These are phyloP conservation scores for Strigamia transsilvanica DNA, from an alignment of 2,888 invertebrate genomes.

Conservation along the genomic window DNA sequence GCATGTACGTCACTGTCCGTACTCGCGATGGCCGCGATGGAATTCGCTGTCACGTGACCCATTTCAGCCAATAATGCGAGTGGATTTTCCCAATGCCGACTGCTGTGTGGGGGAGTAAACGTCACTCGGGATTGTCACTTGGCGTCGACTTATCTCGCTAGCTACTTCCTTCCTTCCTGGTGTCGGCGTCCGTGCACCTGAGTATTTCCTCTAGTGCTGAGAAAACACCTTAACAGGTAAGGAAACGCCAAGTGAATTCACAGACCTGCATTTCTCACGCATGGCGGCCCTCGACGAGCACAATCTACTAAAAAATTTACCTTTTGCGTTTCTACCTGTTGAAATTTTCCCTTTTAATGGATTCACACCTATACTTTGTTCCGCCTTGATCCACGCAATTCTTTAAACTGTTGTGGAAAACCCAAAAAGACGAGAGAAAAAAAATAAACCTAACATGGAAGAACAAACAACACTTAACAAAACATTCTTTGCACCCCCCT, in stretches of 20 bases:
- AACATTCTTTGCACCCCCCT: background rate
- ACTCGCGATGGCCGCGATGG: background rate
- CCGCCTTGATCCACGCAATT: background rate
- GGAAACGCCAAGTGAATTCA: conserved; percentile 26
- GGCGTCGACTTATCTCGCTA: conserved; percentile 28
- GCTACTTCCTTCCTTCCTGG: conserved; percentile 33
- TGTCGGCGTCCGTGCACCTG: conserved; percentile 25
- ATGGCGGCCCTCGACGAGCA: background rate
- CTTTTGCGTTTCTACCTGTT: background rate
- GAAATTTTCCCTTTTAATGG: background rate
- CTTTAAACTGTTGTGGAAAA: background rate
- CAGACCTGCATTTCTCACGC: background rate
- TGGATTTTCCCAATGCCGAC: background rate
- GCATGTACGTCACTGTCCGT: background rate
- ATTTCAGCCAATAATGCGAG: background rate
- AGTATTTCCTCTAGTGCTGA: conserved; percentile 16
- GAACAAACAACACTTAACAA: background rate
- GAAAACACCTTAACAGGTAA: conserved; percentile 28
- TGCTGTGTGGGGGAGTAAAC: conserved; percentile 26
- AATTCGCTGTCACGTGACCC: background rate
- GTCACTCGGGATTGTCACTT: conserved; percentile 4
- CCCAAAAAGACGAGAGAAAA: background rate
- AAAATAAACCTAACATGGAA: background rate
- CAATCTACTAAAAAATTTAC: background rate
- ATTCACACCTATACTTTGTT: background rate